Evolutionary conservation across 2,797 vertebrate species (phyloP).

Genomic region (Myotis myotis): DNA sequence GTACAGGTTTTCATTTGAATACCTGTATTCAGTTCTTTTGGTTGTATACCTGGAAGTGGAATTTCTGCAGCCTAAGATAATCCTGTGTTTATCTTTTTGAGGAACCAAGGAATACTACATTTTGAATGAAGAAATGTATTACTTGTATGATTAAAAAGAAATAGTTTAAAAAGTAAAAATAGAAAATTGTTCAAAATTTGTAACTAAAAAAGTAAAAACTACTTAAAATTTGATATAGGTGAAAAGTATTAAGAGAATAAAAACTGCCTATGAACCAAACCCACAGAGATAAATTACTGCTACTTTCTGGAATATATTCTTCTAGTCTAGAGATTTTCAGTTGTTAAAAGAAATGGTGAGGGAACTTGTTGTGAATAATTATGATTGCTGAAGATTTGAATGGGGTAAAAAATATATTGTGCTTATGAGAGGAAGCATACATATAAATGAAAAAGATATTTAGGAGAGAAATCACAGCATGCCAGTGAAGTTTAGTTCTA

Average conservation of each 20-base stretch:
- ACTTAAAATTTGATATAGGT: not conserved
- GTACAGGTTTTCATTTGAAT: not conserved
- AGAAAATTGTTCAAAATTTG: constrained; percentile 14
- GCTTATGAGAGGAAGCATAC: not conserved
- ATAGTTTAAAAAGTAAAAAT: not conserved
- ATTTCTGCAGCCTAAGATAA: not conserved
- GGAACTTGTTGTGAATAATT: not conserved
- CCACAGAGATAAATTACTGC: not conserved
- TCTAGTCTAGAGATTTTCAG: not conserved
- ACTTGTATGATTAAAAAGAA: not conserved
- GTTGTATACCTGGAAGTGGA: not conserved
- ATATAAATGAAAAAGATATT: not conserved
- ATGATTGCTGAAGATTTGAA: not conserved
- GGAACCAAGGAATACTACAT: not conserved
- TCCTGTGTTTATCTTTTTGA: not conserved
- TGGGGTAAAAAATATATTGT: not conserved
- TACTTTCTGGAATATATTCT: not conserved
- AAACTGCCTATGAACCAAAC: not conserved
- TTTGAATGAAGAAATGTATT: constrained; percentile 5
- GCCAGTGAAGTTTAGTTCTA: not conserved
- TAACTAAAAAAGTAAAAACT: not conserved
- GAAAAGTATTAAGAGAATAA: constrained; percentile 10
- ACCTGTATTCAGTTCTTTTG: not conserved
- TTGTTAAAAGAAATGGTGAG: not conserved
- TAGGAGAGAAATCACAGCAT: not conserved